phyloP scores from a whole-genome alignment of 2,888 invertebrate genomes.

The Drosophila rubida region DNA sequence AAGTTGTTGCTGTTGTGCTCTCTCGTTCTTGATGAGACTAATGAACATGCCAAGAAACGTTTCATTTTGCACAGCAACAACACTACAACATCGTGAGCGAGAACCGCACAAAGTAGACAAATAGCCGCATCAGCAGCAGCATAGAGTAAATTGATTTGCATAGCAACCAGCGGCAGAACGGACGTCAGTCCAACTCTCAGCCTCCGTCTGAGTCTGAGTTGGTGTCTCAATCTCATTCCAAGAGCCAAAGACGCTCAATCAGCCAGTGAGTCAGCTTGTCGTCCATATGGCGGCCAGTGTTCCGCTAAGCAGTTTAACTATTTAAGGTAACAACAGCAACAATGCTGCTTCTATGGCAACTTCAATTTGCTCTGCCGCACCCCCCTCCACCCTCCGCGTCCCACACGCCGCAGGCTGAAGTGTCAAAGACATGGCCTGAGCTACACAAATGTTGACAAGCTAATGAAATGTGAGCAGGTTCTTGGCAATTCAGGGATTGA shows the following conservation, averaged over 20 bases:
- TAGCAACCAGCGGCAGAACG: conserved; percentile 60
- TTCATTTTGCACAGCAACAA: conserved; percentile 23
- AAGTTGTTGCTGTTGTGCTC: conserved; percentile 34
- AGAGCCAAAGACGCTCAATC: not conserved
- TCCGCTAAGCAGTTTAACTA: conserved; percentile 79
- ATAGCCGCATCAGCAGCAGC: conserved; percentile 45
- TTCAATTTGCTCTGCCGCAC: conserved; percentile 56
- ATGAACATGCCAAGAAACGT: conserved; percentile 62
- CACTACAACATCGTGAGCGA: conserved; percentile 12
- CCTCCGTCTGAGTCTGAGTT: not conserved
- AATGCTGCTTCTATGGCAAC: conserved; percentile 68
- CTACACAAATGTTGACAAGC: conserved; percentile 79
- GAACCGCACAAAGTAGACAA: conserved; percentile 50
- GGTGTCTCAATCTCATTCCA: no score
- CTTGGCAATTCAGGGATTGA: conserved; percentile 38
- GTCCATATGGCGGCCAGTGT: conserved; percentile 32
- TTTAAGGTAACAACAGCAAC: conserved; percentile 68
- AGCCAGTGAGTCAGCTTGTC: conserved; percentile 3
- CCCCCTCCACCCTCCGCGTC: not conserved
- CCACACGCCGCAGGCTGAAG: conserved; percentile 70
- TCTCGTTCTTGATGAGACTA: conserved; percentile 59
- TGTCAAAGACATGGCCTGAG: conserved; percentile 74
- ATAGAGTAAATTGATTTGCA: conserved; percentile 73
- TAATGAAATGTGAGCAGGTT: conserved; percentile 77
- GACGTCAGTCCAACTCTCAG: conserved; percentile 16